Evolutionary conservation across 2,888 invertebrate species (phyloP), one percentile per base, ranked within the genome.

Genomic region (Clitarchus hookeri): DNA sequence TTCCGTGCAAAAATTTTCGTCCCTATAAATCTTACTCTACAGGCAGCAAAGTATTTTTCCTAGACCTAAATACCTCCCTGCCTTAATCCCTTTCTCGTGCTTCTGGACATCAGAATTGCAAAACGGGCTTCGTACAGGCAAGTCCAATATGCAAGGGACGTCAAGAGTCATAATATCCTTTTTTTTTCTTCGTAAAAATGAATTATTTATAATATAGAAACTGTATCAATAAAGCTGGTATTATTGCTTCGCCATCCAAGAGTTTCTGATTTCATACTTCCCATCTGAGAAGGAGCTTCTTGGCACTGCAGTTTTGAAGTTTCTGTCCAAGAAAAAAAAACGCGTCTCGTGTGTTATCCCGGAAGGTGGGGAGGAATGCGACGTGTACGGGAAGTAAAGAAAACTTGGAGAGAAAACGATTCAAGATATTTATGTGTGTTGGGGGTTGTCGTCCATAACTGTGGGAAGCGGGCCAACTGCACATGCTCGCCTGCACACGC

Each of bases 301-400:
- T 65, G 65, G 23, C 65, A 65, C 65, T 65, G n/a, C 23, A 19
- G 11, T 12, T n/a, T 65, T n/a, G 65, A 65, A 65, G 23, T 65
- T 65, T 19, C 65, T 8, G 65, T 9, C 23, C 8, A n/a, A 8
- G 6, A 23, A 65, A 65, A 65, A 65, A 65, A 65, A 65, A 65
- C n/a, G 0, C 0, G 16, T 65, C 65, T 65, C 65, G 8, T 23
- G 16, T 9, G 16, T 8, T 13, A 19, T 65, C 19, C 19, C 23
- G 65, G 65, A 65, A 65, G 65, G 65, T 65, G 65, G n/a, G 16
- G 19, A 53, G 4, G 16, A 65, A n/a, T 23, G 65, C 23, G 65
- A 65, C 65, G 65, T 65, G 65, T 65, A 65, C 65, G 65, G 65
- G 65, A 65, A 65, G 65, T 11, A 65, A 65, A 65, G 65, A 65